These are phyloP conservation scores for Ascaphus truei DNA, from an alignment of 2,113 vertebrate genomes.

Conservation along the genomic window DNA sequence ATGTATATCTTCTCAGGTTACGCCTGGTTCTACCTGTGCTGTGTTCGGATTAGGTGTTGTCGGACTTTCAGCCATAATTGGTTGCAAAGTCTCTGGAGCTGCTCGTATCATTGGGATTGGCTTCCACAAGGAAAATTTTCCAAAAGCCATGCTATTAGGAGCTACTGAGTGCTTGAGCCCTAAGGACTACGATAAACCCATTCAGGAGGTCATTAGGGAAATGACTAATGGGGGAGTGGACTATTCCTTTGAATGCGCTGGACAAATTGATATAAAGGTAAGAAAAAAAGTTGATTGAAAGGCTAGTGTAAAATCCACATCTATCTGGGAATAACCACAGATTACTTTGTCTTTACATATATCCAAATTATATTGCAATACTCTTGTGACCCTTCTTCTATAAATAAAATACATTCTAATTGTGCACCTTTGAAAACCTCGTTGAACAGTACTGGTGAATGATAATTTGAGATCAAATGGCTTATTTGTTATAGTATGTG, in stretches of 20 bases:
- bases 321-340: no score
- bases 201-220: conserved; percentile 64
- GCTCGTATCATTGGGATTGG: conserved; percentile 69
- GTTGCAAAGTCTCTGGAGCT: conserved; percentile 71
- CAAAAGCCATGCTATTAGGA: conserved; percentile 65
- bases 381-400: no score
- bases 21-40: conserved; percentile 70
- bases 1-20: conserved; percentile 57
- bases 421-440: no score
- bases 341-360: no score
- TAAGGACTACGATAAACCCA: conserved; percentile 59
- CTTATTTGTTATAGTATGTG: no score
- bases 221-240: conserved; percentile 70
- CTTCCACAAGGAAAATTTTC: conserved; percentile 71
- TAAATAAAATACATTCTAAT: no score
- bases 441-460: no score
- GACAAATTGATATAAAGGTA: conserved; percentile 68
- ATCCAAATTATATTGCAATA: neutral
- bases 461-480: no score
- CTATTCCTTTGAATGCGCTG: conserved; percentile 71
- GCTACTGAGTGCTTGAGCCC: conserved; percentile 72
- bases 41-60: conserved; percentile 79
- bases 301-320: no score
- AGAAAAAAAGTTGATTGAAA: no score
- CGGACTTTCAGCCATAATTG: conserved; percentile 75